A percentile compares a stretch with the other conserved stretches of the same genome.
Evolutionary conservation across 2,888 invertebrate genomes (phyloP).

Genomic region (Ormyrus pomaceus): DNA sequence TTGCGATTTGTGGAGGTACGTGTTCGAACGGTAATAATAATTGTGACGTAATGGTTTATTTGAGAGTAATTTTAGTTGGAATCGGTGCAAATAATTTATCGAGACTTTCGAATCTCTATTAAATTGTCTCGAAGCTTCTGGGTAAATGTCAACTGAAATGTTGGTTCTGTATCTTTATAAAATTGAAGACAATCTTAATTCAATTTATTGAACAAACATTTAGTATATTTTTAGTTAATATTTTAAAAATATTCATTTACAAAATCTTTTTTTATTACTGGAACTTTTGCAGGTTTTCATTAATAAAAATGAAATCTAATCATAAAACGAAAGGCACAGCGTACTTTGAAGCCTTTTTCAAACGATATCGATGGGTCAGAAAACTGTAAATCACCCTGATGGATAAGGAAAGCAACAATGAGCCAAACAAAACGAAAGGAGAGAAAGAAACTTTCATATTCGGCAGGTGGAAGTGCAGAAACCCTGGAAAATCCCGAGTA

Average conservation of each 20-base stretch:
- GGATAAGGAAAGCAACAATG: conserved; percentile 51
- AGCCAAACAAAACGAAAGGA: conserved; percentile 46
- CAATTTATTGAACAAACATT: too few relatives aligned
- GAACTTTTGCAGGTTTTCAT: neutral
- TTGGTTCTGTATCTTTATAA: neutral
- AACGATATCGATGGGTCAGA: conserved; percentile 10
- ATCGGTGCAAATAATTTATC: too few relatives aligned
- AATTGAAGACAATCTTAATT: too few relatives aligned
- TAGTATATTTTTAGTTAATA: too few relatives aligned
- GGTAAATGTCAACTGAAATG: too few relatives aligned
- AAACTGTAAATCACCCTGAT: conserved; percentile 32
- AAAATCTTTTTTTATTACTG: too few relatives aligned
- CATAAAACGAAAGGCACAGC: neutral
- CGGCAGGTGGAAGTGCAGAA: conserved; percentile 60
- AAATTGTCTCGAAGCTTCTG: too few relatives aligned
- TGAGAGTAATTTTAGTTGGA: too few relatives aligned
- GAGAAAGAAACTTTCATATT: conserved; percentile 60
- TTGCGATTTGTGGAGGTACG: neutral
- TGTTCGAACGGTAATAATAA: conserved; percentile 26
- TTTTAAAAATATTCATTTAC: too few relatives aligned
- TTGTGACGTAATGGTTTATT: conserved; percentile 41
- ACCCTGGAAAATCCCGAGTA: conserved; percentile 39
- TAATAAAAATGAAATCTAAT: conserved; percentile 16
- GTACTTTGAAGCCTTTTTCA: neutral
- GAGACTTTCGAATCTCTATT: too few relatives aligned